Base-by-base conservation (phyloP, 2,888 invertebrate species). In the Diarsia brunnea region DNA sequence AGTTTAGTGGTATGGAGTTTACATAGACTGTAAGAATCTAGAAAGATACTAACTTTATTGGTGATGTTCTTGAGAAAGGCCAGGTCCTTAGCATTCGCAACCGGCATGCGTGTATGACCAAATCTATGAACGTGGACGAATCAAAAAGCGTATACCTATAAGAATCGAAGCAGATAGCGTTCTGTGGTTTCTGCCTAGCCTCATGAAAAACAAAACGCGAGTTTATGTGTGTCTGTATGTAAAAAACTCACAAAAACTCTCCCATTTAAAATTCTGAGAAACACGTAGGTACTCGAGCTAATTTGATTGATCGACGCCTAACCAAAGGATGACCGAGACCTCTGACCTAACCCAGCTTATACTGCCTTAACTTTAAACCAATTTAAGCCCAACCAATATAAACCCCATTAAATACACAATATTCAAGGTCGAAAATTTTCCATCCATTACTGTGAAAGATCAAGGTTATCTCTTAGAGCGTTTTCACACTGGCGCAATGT, bases 371-470 rank as follows among this genome's bases (percentile, higher is more conserved):
- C 27, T 60, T 16, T 45, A 78, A 69, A 53, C 38, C 12, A 0
- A 11, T 61, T 38, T n/a, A 63, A 47, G 60, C 47, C 19, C 0
- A 24, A 60, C 16, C 21, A 58, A 70, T 64, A 64, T 2, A 65
- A 11, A 38, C 10, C 8, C n/a, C 4, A 11, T 45, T 55, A 14
- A 65, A 45, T n/a, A 31, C 2, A 38, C 14, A 24, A 8, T 38
- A 63, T 31, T 53, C 73, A 55, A 31, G 24, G 1, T 10, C 55
- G 43, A 47, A 45, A 53, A 38, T 45, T 24, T 58, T 47, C 24
- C 16, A 63, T 53, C 58, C 78, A 78, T 24, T 68, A 60, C 3
- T n/a, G 12, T 4, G 4, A 31, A 66, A 61, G 14, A 47, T 60
- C 49, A 73, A 47, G 19, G 8, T n/a, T 10, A 19, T 10, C 58